These are phyloP conservation scores for Andrena fulva DNA, from an alignment of 2,888 invertebrate genomes.

Conservation along the genomic window DNA sequence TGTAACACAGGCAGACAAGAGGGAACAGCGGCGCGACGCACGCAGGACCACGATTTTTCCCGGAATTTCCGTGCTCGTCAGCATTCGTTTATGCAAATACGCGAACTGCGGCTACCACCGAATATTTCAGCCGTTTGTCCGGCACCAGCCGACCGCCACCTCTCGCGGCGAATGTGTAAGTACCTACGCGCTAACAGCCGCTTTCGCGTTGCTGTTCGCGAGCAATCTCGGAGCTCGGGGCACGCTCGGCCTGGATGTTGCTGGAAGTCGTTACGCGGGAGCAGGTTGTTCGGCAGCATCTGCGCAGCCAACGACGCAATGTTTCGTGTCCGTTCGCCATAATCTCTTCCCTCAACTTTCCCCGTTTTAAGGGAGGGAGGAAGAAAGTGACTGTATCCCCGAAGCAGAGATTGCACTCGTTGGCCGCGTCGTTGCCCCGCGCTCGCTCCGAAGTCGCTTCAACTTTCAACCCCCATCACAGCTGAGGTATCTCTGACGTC, in stretches of 20 bases:
- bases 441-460: slow-evolving; percentile 15
- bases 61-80: background rate
- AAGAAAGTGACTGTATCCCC: slow-evolving; percentile 17
- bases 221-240: slow-evolving; percentile 18
- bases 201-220: slow-evolving; percentile 10
- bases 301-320: slow-evolving; percentile 19
- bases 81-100: slow-evolving; percentile 41
- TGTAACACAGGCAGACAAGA: background rate
- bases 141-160: background rate
- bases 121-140: slow-evolving; percentile 20
- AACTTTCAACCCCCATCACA: slow-evolving; percentile 42
- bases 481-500: slow-evolving; percentile 9
- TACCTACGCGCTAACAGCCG: slow-evolving; percentile 15
- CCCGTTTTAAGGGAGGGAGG: slow-evolving; percentile 44
- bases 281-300: slow-evolving; percentile 32
- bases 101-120: background rate
- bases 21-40: background rate
- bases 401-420: slow-evolving; percentile 47
- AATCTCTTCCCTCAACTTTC: slow-evolving; percentile 58
- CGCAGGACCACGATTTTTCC: background rate
- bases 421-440: slow-evolving; percentile 19
- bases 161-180: slow-evolving; percentile 2
- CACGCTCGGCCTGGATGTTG: slow-evolving; percentile 1
- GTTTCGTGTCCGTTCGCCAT: slow-evolving; percentile 46
- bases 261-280: slow-evolving; percentile 15